A percentile compares a stretch with the other conserved stretches of the same genome.
These are phyloP conservation scores for Eilema caniola DNA, from an alignment of 2,888 invertebrate genomes.

Conservation along the genomic window DNA sequence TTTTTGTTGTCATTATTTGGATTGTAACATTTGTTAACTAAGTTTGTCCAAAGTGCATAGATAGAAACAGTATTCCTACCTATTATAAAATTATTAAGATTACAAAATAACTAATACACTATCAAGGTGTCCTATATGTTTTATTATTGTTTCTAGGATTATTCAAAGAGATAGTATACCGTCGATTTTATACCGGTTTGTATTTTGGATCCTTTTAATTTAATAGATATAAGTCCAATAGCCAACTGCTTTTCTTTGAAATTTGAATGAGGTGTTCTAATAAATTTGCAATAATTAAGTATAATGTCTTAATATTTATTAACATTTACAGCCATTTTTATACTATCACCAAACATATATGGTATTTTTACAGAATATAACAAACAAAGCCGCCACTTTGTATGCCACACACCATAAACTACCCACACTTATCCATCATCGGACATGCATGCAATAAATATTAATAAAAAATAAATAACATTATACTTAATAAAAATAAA, in stretches of 20 bases:
- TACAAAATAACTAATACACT: too few species aligned
- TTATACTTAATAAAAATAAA: conserved; percentile 16
- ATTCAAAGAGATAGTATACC: too few species aligned
- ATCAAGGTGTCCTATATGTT: too few species aligned
- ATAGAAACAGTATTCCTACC: not conserved
- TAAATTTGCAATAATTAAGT: conserved; percentile 9
- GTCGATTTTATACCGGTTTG: not conserved
- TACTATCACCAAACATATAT: conserved; percentile 41
- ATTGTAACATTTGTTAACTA: conserved; percentile 10
- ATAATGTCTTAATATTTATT: conserved; percentile 43
- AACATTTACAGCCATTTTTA: conserved; percentile 45
- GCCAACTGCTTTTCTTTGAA: too few species aligned
- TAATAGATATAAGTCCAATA: too few species aligned
- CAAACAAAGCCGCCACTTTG: conserved; percentile 79
- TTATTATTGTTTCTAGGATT: too few species aligned
- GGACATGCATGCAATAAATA: conserved; percentile 50
- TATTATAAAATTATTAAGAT: not conserved
- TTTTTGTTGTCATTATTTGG: not conserved
- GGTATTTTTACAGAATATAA: conserved; percentile 57
- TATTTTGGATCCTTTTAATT: not conserved
- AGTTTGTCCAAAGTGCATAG: conserved; percentile 38
- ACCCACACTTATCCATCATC: conserved; percentile 49
- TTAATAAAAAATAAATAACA: conserved; percentile 31
- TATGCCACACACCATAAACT: conserved; percentile 59
- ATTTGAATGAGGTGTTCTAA: too few species aligned